Percentiles rank a stretch among this genome's conserved stretches.
Evolutionary conservation across 2,113 vertebrate genomes (phyloP).

Genomic region (Myodes glareolus): DNA sequence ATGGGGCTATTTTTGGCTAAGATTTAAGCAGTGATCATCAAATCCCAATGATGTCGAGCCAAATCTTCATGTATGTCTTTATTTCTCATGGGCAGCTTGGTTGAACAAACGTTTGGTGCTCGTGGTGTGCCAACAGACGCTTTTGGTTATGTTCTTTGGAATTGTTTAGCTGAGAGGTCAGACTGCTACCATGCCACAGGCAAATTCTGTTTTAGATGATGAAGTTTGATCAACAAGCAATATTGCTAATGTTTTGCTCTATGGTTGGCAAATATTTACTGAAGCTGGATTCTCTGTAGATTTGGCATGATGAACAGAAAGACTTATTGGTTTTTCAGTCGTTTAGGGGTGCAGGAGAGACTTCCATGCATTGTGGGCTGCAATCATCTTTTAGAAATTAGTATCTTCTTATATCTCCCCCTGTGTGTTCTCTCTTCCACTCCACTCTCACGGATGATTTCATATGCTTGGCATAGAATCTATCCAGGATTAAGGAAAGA

Average conservation of each 20-base stretch:
- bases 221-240: constrained; percentile 3
- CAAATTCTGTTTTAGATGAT: not conserved
- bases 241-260: constrained; percentile 10
- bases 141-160: not conserved
- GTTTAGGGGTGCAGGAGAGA: not conserved
- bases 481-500: not conserved
- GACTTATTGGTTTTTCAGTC: not conserved
- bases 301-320: not conserved
- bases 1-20: not conserved
- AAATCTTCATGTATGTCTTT: not conserved
- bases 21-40: not conserved
- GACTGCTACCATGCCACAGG: not conserved
- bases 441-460: not conserved
- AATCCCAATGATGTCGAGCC: not conserved
- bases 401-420: not conserved
- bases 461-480: not conserved
- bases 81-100: not conserved
- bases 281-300: constrained; percentile 18
- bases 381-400: not conserved
- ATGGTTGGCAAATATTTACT: not conserved
- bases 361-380: not conserved
- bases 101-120: not conserved
- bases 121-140: not conserved
- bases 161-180: not conserved
- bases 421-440: rapidly evolving